phyloP scores from a whole-genome alignment of 2,797 vertebrate genomes.

The Aselliscus stoliczkanus region DNA sequence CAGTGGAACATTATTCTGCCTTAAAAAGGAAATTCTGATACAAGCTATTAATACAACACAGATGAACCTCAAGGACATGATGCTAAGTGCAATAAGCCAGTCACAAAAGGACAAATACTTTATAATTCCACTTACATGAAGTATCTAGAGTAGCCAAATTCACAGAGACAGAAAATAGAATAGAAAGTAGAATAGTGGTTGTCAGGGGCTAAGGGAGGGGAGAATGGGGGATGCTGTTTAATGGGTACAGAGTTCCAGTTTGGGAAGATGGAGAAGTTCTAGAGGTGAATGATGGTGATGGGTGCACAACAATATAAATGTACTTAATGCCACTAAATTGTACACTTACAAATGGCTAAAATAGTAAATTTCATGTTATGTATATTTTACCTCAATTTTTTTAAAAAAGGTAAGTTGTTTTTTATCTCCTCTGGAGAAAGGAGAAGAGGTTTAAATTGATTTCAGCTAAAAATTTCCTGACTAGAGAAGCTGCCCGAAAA shows the following conservation, averaged over 20 bases:
- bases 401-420: background rate
- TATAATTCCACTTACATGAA: background rate
- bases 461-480: background rate
- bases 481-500: background rate
- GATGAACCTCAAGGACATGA: background rate
- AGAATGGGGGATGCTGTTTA: background rate
- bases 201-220: rapidly evolving
- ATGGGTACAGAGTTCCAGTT: background rate
- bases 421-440: background rate
- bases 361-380: background rate
- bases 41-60: background rate
- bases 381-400: background rate
- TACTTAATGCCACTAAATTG: background rate
- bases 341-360: background rate
- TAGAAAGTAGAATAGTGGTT: background rate
- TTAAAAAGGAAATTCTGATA: background rate
- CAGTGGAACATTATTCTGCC: background rate
- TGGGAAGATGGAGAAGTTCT: background rate
- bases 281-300: background rate
- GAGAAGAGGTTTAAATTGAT: background rate
- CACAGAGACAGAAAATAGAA: background rate
- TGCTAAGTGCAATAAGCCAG: background rate
- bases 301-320: background rate
- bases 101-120: background rate
- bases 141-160: background rate